Evolutionary conservation across 2,113 vertebrate genomes (phyloP).

Genomic region (Hemiscyllium ocellatum): DNA sequence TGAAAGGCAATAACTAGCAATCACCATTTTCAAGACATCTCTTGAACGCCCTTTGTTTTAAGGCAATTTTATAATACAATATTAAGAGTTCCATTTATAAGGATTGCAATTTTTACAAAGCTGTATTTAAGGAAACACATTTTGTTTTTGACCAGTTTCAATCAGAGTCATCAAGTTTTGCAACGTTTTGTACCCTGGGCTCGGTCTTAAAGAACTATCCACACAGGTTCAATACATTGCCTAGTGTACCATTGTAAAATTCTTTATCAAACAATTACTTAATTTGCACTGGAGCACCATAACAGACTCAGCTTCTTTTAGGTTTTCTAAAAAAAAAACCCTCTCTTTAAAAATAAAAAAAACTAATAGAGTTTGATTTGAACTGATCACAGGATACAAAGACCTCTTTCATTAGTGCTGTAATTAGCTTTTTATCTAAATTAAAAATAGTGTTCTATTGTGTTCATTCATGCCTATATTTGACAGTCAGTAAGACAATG

Average conservation of each 20-base stretch:
- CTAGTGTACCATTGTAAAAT: not conserved
- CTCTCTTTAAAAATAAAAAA: not conserved
- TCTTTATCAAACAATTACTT: not conserved
- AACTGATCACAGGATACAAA: not conserved
- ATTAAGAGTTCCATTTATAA: not conserved
- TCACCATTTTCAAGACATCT: not conserved
- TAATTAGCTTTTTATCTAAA: not conserved
- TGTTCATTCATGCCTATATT: not conserved
- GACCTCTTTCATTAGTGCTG: not conserved
- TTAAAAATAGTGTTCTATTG: not conserved
- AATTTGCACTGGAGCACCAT: not conserved
- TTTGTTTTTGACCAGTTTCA: not conserved
- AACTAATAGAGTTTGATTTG: not conserved
- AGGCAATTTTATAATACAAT: not conserved
- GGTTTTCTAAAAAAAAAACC: not conserved
- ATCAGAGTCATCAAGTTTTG: not conserved
- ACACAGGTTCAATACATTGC: not conserved
- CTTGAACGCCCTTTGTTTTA: not conserved
- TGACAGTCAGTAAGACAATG: not conserved
- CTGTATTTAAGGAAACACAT: not conserved
- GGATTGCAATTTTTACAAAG: not conserved
- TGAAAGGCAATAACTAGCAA: not conserved
- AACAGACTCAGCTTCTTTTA: not conserved
- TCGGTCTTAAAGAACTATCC: not conserved
- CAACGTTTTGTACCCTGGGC: not conserved